phyloP scores from a whole-genome alignment of 1,140 invertebrate species.

The Lepeophtheirus salmonis region DNA sequence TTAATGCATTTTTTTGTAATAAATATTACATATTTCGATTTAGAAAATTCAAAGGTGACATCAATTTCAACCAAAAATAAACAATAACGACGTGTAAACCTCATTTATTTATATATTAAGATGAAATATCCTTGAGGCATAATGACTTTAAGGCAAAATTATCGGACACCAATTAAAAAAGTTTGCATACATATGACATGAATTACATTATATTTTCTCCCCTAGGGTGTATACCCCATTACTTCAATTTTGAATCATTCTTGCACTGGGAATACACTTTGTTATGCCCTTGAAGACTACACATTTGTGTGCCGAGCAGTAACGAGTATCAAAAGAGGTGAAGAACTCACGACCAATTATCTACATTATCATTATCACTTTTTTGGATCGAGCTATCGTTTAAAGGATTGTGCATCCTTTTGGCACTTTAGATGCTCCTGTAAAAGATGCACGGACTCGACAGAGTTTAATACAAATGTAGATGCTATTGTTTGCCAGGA shows the following conservation, averaged over 20 bases:
- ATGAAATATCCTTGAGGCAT: too few species aligned
- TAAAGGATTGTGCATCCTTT: neutral
- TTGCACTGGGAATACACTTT: conserved; percentile 2
- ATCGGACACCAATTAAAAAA: too few species aligned
- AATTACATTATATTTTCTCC: too few species aligned
- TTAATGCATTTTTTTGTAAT: too few species aligned
- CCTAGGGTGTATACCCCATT: conserved; percentile 2
- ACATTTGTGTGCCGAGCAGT: conserved; percentile 3
- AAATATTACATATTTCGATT: too few species aligned
- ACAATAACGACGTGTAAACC: too few species aligned
- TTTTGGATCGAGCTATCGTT: neutral
- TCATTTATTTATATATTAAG: too few species aligned
- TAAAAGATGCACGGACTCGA: neutral
- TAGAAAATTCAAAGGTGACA: too few species aligned
- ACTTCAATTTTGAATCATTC: conserved; percentile 11
- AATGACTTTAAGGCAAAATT: too few species aligned
- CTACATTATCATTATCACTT: conserved; percentile 7
- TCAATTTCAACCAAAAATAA: too few species aligned
- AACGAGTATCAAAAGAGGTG: conserved; percentile 4
- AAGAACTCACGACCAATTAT: conserved; percentile 9
- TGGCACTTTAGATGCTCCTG: conserved; percentile 8
- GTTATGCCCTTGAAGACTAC: conserved; percentile 1
- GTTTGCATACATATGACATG: too few species aligned
- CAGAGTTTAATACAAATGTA: neutral
- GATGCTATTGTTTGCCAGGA: conserved; percentile 3